Percentiles rank a stretch among this genome's conserved stretches.
These are phyloP conservation scores for Sinotaia quadrata DNA, from an alignment of 2,888 invertebrate species.

Conservation along the genomic window DNA sequence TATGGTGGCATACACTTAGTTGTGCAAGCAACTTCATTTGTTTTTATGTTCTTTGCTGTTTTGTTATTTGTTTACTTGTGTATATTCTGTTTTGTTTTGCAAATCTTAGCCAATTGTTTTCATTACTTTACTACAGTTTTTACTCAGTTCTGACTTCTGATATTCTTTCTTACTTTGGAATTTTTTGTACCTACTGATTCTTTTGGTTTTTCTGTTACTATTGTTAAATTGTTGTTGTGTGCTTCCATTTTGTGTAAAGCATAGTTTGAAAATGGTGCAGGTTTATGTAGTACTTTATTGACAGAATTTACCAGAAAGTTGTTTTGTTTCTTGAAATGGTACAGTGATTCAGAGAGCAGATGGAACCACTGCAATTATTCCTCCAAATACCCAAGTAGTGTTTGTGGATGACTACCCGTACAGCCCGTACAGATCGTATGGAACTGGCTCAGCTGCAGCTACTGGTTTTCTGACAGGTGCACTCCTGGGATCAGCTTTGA, in stretches of 20 bases:
- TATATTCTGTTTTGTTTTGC: too few relatives aligned
- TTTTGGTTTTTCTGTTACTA: not conserved
- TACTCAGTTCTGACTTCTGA: too few relatives aligned
- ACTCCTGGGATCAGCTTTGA: conserved; percentile 10
- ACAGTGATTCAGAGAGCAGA: too few relatives aligned
- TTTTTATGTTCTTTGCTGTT: too few relatives aligned
- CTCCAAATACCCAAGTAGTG: conserved; percentile 35
- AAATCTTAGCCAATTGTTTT: too few relatives aligned
- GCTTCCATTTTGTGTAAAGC: not conserved
- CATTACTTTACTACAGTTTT: too few relatives aligned
- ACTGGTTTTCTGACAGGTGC: conserved; percentile 14
- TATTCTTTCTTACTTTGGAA: too few relatives aligned
- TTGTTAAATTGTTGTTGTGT: not conserved
- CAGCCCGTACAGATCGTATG: conserved; percentile 5
- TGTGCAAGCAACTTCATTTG: too few relatives aligned
- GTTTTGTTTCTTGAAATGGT: too few relatives aligned
- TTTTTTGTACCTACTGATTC: not conserved
- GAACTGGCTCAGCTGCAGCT: conserved; percentile 7
- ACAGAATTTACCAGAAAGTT: not conserved
- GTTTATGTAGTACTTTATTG: not conserved
- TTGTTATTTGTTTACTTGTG: too few relatives aligned
- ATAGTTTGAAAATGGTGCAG: not conserved
- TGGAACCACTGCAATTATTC: too few relatives aligned
- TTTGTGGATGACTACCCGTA: conserved; percentile 31
- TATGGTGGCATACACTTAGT: too few relatives aligned